Base-by-base conservation (phyloP, 53 echinoderm and acorn worm species). In the Actinopyga echinites region DNA sequence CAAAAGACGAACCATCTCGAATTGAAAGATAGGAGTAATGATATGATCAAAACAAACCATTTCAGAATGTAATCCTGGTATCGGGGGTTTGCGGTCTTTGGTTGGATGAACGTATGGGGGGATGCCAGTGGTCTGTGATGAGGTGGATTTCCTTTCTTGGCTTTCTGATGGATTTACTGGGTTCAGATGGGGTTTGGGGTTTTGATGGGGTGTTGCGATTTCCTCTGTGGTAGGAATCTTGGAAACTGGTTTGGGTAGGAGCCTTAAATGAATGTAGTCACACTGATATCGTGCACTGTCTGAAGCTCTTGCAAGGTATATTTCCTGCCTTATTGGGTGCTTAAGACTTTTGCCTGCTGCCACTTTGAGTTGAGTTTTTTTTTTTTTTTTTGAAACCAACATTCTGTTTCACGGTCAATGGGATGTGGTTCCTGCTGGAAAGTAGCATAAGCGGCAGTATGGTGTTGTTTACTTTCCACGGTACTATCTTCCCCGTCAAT, bases 341-440 rank as follows among this genome's bases (percentile, higher is more conserved):
- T 31, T 54, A 83, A 23, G 31, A 83, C 68, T 68, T 83, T 83
- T 49, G 83, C 68, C 43, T 65, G 45, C 26, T 83, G 69, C 67
- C 83, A 83, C 1, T 13, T 83, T 11, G 83, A 83, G 30, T 66
- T 4, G 8, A 36, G 74, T 66, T 49, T 24, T n/a, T n/a, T 40
- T 67, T 66, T 7, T 37, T 37, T 40, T 40, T 74, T 74, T 37
- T 83, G 42, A 30, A 83, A 83, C 66, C 83, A 66, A 37, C 49
- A 67, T 3, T 83, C 68, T 67, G 69, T 68, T 31, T 67, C 67
- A 20, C 25, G 52, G 65, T 65, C 69, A 83, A 68, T 34, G 31
- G 65, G 43, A 6, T 44, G 83, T 42, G 83, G 83, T 44, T 43
- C 65, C 57, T 29, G 20, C 15, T 83, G 82, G 30, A 65, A 29